phyloP scores from a whole-genome alignment of 2,113 vertebrate genomes.

The Zootoca vivipara region DNA sequence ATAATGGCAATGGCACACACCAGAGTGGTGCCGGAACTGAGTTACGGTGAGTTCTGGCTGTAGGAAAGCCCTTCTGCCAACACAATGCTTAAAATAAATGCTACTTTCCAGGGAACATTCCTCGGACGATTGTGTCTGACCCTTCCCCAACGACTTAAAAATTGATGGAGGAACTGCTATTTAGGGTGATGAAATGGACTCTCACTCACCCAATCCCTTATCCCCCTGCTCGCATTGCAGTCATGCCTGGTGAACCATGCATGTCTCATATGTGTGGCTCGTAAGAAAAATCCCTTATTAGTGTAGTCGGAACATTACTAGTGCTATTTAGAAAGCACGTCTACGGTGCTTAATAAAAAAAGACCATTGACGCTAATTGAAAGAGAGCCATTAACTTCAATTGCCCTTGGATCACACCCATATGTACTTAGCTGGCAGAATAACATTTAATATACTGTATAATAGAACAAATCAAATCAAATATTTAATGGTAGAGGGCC shows the following conservation, averaged over 20 bases:
- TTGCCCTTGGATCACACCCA: conserved; percentile 36
- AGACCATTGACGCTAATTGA: conserved; percentile 35
- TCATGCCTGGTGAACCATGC: not conserved
- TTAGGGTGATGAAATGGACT: not conserved
- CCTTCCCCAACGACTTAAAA: not conserved
- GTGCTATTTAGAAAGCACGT: conserved; percentile 4
- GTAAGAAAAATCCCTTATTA: not conserved
- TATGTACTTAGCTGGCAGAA: conserved; percentile 55
- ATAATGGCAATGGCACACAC: no score
- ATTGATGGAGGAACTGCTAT: not conserved
- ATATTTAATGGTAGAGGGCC: conserved; percentile 20
- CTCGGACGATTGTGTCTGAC: not conserved
- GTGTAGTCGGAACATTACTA: conserved; percentile 3
- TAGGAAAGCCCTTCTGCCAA: not conserved
- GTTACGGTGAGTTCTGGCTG: no score
- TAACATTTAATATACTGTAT: conserved; percentile 22
- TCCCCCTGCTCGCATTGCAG: not conserved
- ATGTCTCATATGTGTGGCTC: conserved; percentile 5
- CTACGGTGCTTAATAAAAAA: not conserved
- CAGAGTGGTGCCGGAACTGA: no score
- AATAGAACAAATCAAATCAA: conserved; percentile 14
- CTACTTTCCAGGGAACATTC: not conserved
- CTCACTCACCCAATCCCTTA: no score
- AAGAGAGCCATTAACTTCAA: conserved; percentile 56
- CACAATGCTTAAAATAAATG: not conserved